Conservation (phyloP, 2,888 invertebrate genomes). For the Latrodectus elegans region DNA sequence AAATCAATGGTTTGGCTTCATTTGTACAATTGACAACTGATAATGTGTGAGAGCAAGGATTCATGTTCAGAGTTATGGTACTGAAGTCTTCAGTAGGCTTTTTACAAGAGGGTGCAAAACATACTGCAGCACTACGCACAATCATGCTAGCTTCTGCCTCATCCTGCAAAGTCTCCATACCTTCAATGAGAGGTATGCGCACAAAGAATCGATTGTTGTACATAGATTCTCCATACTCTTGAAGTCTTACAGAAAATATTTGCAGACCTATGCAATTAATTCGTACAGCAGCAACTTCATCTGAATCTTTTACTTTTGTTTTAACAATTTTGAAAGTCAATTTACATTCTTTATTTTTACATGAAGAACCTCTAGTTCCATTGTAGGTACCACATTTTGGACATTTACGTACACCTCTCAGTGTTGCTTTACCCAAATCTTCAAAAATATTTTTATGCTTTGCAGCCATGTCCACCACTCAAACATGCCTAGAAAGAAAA, state of each 20-base stretch:
- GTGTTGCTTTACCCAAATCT: conserved; percentile 81
- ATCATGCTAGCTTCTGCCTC: conserved; percentile 73
- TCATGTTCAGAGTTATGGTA: conserved; percentile 69
- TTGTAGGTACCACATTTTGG: conserved; percentile 84
- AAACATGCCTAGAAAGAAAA: neutral
- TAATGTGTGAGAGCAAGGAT: conserved; percentile 80
- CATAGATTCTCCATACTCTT: conserved; percentile 80
- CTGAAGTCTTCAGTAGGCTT: conserved; percentile 48
- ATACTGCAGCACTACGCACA: conserved; percentile 77
- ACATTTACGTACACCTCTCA: conserved; percentile 84
- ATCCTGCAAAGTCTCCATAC: conserved; percentile 62
- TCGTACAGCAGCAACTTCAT: conserved; percentile 81
- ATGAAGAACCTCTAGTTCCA: conserved; percentile 83
- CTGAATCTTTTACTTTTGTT: conserved; percentile 75
- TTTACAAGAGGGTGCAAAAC: conserved; percentile 79
- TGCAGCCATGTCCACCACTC: conserved; percentile 22
- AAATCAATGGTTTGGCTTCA: conserved; percentile 79
- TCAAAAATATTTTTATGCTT: conserved; percentile 75
- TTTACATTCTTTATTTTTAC: conserved; percentile 83
- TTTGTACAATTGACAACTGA: conserved; percentile 80
- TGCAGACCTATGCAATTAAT: conserved; percentile 80
- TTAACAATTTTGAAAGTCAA: conserved; percentile 81
- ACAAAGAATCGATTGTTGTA: conserved; percentile 84
- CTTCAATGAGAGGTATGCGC: conserved; percentile 76
- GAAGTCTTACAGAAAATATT: conserved; percentile 82